A percentile compares a stretch with the other conserved stretches of the same genome.
These are phyloP conservation scores for Pseudomyrmex cubaensis DNA, from an alignment of 1,140 invertebrate genomes.

Conservation along the genomic window DNA sequence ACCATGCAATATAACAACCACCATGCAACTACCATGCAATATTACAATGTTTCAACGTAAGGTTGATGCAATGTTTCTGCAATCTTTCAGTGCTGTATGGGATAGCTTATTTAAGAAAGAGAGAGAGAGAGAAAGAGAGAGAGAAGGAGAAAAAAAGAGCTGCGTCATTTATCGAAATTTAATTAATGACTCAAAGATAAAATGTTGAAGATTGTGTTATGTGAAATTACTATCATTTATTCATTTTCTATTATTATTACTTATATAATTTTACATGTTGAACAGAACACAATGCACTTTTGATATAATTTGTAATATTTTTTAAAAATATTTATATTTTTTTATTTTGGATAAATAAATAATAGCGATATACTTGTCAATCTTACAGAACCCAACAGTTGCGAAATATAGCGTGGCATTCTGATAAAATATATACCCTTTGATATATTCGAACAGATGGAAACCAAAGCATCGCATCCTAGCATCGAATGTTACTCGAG, in stretches of 20 bases:
- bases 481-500: constrained; percentile 42
- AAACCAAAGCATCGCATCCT: neutral
- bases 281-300: too few relatives aligned
- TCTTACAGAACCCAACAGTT: neutral
- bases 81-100: too few relatives aligned
- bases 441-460: neutral
- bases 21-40: too few relatives aligned
- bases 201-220: neutral
- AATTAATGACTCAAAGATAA: neutral
- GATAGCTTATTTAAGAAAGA: neutral
- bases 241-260: neutral
- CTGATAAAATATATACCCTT: constrained; percentile 25
- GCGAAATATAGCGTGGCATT: neutral
- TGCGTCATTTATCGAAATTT: neutral
- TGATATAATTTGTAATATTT: too few relatives aligned
- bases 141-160: neutral
- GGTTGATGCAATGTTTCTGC: too few relatives aligned
- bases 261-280: neutral
- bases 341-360: neutral
- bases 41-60: too few relatives aligned
- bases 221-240: neutral
- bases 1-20: too few relatives aligned
- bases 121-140: neutral
- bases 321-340: too few relatives aligned
- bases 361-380: neutral